Percentiles rank a stretch among this genome's conserved stretches.
Evolutionary conservation across 1,140 invertebrate species (phyloP).

Genomic region (Stegodyphus dumicola): DNA sequence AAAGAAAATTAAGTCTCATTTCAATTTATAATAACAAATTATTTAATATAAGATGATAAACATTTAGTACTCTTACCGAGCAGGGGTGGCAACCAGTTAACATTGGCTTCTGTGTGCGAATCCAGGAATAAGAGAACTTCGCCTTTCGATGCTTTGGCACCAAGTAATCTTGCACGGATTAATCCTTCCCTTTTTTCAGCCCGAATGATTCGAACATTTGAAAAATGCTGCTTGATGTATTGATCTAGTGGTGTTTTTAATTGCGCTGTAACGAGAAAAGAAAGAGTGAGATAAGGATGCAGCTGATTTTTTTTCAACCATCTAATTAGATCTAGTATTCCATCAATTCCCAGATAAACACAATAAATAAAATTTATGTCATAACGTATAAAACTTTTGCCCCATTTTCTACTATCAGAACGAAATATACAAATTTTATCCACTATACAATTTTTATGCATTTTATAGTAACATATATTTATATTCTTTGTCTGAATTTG

Average conservation of each 20-base stretch:
- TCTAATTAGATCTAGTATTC: too few relatives aligned
- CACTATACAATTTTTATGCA: too few relatives aligned
- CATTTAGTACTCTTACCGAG: constrained; percentile 68
- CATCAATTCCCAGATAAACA: too few relatives aligned
- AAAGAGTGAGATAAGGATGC: not conserved
- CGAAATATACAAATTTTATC: too few relatives aligned
- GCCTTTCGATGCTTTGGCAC: constrained; percentile 89
- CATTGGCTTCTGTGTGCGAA: constrained; percentile 89
- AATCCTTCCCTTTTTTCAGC: constrained; percentile 89
- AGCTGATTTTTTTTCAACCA: too few relatives aligned
- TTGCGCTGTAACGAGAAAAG: constrained; percentile 77
- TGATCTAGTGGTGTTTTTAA: constrained; percentile 91
- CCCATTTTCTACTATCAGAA: too few relatives aligned
- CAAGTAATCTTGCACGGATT: constrained; percentile 90
- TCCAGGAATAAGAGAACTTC: constrained; percentile 96
- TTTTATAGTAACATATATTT: too few relatives aligned
- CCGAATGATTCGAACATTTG: constrained; percentile 76
- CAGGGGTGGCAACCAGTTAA: constrained; percentile 95
- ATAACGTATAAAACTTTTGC: too few relatives aligned
- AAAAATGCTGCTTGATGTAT: constrained; percentile 75
- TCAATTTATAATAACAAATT: not conserved
- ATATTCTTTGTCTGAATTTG: too few relatives aligned
- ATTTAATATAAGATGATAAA: not conserved
- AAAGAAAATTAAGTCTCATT: not conserved
- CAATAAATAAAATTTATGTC: too few relatives aligned